phyloP scores from a whole-genome alignment of 2,797 vertebrate genomes.

The Cuniculus paca region DNA sequence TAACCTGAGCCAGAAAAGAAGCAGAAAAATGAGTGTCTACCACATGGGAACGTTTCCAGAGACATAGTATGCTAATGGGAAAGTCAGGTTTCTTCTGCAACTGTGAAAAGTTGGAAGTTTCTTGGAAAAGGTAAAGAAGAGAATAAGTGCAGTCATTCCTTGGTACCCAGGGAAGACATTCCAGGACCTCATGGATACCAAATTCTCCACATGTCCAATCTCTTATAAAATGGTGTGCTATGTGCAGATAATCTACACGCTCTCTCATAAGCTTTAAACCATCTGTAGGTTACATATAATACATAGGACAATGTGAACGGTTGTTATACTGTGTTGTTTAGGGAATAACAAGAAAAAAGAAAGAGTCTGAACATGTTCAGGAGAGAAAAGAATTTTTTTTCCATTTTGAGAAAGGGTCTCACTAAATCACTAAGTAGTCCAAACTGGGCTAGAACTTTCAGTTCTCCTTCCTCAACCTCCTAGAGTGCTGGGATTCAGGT shows the following conservation, averaged over 20 bases:
- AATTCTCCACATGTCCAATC: neutral
- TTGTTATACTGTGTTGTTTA: neutral
- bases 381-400: neutral
- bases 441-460: neutral
- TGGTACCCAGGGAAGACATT: neutral
- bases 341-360: neutral
- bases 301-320: neutral
- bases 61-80: neutral
- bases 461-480: neutral
- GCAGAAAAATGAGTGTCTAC: neutral
- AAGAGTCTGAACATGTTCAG: neutral
- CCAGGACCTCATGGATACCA: neutral
- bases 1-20: neutral
- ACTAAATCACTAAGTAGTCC: neutral
- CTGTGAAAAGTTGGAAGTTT: neutral
- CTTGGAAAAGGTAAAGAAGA: conserved; percentile 9
- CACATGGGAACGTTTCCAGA: neutral
- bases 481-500: neutral
- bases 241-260: neutral
- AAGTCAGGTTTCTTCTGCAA: neutral
- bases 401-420: neutral
- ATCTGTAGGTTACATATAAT: neutral
- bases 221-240: neutral
- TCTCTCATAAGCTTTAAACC: neutral
- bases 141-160: neutral